phyloP scores from a whole-genome alignment of 2,888 invertebrate genomes.

The Anaspis maculata region DNA sequence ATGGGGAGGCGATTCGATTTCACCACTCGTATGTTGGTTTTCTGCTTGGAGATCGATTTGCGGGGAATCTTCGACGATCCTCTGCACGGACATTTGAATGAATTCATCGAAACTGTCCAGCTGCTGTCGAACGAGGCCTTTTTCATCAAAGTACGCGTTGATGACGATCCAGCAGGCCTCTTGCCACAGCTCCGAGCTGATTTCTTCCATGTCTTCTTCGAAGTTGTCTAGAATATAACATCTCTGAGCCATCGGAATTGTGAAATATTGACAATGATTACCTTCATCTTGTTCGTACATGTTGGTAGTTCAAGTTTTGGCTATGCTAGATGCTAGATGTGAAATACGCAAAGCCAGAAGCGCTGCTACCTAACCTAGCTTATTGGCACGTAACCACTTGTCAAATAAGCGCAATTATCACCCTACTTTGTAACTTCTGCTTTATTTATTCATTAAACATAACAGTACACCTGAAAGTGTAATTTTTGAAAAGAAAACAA shows the following conservation, averaged over 20 bases:
- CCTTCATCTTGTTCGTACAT: conserved; percentile 40
- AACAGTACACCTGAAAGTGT: no score
- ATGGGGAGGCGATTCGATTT: conserved; percentile 83
- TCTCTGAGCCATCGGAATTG: conserved; percentile 7
- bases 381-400: no score
- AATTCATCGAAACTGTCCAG: conserved; percentile 99
- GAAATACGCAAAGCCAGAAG: no score
- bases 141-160: conserved; percentile 99
- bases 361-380: no score
- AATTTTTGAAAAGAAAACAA: no score
- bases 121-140: conserved; percentile 97
- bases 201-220: conserved; percentile 88
- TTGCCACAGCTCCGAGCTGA: conserved; percentile 97
- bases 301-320: conserved; percentile 6
- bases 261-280: conserved; percentile 17
- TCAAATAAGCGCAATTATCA: no score
- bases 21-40: conserved; percentile 91
- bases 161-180: conserved; percentile 99
- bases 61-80: conserved; percentile 98
- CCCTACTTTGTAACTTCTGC: no score
- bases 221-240: conserved; percentile 40
- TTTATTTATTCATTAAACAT: no score
- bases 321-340: no score
- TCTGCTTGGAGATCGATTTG: conserved; percentile 96
- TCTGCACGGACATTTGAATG: conserved; percentile 98